Evolutionary conservation across 2,797 vertebrate genomes (phyloP), one percentile per base, ranked within the genome.

Genomic region (Austrolebias charrua): DNA sequence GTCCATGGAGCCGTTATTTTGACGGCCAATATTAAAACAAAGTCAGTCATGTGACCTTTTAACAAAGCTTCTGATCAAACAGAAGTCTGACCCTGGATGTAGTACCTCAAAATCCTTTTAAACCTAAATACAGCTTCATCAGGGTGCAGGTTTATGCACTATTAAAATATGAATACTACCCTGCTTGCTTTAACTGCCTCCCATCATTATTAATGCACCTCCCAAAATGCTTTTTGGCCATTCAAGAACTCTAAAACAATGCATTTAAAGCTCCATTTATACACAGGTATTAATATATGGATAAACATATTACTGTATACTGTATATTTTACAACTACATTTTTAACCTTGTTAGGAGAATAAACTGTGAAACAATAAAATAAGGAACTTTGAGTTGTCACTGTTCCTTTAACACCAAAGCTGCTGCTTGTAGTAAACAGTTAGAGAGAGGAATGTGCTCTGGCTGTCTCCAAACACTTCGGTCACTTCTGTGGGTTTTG

Each of bases 401-500:
- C 56, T 69, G 69, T 79, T 71, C 63, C 71, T 84, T 83, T 83
- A 69, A 75, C 40, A 51, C 69, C 50, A 71, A 71, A 69, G 46
- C 52, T 51, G 69, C 71, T 72, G 56, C 65, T 59, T 62, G 61
- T 43, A 79, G 71, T 20, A 63, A 76, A 84, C 76, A 67, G 69
- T 67, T n/a, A 56, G 74, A 82, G 74, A 82, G 54, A 82, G 75
- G 84, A 90, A 90, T 83, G 83, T 57, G 55, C 68, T 84, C 80
- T 86, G 78, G 84, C 72, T 45, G 63, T 60, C 13, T 46, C 80
- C 68, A 80, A 51, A 82, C 75, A 73, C 44, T 38, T 55, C 65
- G 82, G 84, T 86, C 77, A 84, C 61, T 60, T 83, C 55, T 70
- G 69, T 9, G 33, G 63, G 71, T 80, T 78, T 70, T 83, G 71